phyloP scores from a whole-genome alignment of 2,797 vertebrate species.

The Platyrinchus mystaceus region DNA sequence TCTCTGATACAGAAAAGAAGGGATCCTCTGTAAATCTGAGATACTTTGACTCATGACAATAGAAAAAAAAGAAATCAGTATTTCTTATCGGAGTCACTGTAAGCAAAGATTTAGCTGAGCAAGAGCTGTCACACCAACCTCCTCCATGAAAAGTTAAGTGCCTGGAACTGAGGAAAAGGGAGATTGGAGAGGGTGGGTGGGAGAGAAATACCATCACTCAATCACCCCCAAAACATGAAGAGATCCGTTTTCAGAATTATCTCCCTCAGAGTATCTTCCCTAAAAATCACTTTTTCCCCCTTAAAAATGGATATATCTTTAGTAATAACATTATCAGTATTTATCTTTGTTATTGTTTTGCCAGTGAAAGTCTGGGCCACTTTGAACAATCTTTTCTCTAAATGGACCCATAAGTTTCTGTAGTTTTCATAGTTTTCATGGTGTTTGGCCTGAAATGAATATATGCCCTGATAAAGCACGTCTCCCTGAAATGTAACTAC shows the following conservation, averaged over 20 bases:
- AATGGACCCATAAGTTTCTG: rapidly evolving
- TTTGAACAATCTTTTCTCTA: not conserved
- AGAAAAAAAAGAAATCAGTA: not conserved
- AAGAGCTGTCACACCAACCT: not conserved
- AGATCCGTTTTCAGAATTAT: not conserved
- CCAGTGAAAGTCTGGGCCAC: not conserved
- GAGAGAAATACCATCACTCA: not conserved
- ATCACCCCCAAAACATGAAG: not conserved
- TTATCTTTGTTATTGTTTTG: not conserved
- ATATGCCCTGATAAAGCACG: not conserved
- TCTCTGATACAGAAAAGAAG: not conserved
- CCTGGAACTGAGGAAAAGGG: not conserved
- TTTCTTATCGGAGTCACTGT: not conserved
- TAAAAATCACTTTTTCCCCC: not conserved
- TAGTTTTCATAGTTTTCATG: not conserved
- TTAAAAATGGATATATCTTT: not conserved
- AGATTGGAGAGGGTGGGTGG: not conserved
- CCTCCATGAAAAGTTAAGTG: not conserved
- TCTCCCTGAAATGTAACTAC: not conserved
- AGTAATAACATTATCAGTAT: not conserved
- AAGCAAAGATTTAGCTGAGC: not conserved
- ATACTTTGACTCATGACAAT: not conserved
- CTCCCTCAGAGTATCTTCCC: not conserved
- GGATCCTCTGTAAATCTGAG: not conserved
- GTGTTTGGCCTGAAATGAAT: not conserved